Percentiles rank a stretch among this genome's conserved stretches.
Conservation (phyloP, 2,797 vertebrate species). For the Crax fasciolata region DNA sequence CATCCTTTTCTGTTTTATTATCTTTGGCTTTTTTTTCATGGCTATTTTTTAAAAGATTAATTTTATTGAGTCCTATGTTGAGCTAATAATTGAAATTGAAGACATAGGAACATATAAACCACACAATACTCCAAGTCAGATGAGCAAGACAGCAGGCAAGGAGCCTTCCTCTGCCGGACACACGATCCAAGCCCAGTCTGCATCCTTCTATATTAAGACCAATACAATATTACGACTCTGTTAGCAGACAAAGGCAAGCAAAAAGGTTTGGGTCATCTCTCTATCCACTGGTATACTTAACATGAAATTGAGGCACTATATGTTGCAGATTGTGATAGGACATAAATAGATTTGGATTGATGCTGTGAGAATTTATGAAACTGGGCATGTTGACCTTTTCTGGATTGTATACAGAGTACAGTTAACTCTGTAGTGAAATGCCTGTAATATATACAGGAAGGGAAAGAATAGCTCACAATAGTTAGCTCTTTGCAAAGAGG, state of each 20-base stretch:
- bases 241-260: not conserved
- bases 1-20: constrained; percentile 22
- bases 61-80: not conserved
- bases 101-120: not conserved
- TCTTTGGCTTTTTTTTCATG: not conserved
- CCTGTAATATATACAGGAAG: not conserved
- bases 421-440: not conserved
- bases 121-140: not conserved
- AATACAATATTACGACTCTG: not conserved
- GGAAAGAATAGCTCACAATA: not conserved
- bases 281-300: not conserved
- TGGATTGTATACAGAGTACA: not conserved
- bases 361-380: not conserved
- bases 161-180: not conserved
- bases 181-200: not conserved
- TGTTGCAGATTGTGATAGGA: not conserved
- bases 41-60: not conserved
- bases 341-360: not conserved
- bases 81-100: not conserved
- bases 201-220: not conserved
- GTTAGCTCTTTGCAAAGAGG: not conserved
- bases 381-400: not conserved
- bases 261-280: not conserved
- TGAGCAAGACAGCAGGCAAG: not conserved
- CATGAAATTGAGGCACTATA: not conserved